phyloP scores from a whole-genome alignment of 2,113 vertebrate species.

The Microcebus griseorufus region DNA sequence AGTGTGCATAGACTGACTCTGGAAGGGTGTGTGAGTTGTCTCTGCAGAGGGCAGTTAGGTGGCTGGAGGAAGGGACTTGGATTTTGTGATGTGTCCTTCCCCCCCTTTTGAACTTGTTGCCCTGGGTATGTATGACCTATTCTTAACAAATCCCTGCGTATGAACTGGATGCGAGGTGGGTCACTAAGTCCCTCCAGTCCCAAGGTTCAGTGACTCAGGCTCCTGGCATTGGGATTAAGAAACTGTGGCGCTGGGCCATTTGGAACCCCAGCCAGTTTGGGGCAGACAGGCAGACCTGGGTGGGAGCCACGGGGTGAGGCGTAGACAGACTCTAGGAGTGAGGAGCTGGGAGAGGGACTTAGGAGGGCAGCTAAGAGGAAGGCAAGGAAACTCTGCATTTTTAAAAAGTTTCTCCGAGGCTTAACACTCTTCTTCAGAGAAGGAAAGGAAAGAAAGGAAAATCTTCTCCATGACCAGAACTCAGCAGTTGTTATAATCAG shows the following conservation, averaged over 20 bases:
- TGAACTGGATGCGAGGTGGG: neutral
- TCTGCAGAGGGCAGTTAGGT: neutral
- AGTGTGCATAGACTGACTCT: neutral
- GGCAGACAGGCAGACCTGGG: neutral
- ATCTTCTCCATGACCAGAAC: neutral
- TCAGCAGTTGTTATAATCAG: neutral
- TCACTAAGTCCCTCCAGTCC: neutral
- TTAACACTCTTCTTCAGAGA: neutral
- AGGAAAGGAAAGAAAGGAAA: neutral
- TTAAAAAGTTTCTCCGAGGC: neutral
- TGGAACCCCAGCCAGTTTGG: neutral
- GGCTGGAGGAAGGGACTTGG: neutral
- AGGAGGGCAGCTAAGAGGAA: neutral
- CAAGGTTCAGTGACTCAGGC: neutral
- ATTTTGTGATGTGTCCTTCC: neutral
- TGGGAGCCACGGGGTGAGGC: too few relatives aligned
- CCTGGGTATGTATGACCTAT: neutral
- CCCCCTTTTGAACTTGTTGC: neutral
- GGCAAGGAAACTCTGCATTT: neutral
- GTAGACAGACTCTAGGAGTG: neutral
- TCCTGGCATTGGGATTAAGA: neutral
- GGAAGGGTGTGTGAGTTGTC: neutral
- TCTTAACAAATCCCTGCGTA: neutral
- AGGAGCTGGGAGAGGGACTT: neutral
- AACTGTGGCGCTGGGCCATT: neutral